Conservation (phyloP, 2,888 invertebrate genomes). For the Trichopria drosophilae region DNA sequence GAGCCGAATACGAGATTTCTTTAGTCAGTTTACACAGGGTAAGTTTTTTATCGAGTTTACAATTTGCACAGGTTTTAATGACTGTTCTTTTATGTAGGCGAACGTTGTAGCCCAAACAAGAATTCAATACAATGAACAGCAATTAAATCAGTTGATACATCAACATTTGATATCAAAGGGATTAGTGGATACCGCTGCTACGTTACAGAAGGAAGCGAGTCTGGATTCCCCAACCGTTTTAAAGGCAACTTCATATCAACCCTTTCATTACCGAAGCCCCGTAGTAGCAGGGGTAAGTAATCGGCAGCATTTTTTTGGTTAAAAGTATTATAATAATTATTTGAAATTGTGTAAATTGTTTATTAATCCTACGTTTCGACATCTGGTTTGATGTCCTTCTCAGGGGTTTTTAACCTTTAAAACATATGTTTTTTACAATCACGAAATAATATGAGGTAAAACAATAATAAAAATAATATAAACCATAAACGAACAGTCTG, state of each 20-base stretch:
- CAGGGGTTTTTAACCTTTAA: too few species aligned
- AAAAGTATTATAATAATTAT: not conserved
- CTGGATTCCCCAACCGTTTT: slow-evolving; percentile 64
- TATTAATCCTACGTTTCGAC: too few species aligned
- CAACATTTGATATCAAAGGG: slow-evolving; percentile 83
- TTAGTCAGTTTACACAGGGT: slow-evolving; percentile 87
- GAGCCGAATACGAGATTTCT: slow-evolving; percentile 80
- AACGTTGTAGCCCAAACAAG: slow-evolving; percentile 95
- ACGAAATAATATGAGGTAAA: too few species aligned
- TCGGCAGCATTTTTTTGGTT: not conserved
- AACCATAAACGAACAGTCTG: too few species aligned
- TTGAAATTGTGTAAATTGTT: too few species aligned
- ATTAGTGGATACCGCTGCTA: slow-evolving; percentile 70
- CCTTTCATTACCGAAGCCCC: slow-evolving; percentile 53
- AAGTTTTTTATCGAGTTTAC: slow-evolving; percentile 41
- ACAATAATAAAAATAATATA: too few species aligned
- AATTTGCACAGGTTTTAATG: slow-evolving; percentile 12
- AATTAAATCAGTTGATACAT: slow-evolving; percentile 88
- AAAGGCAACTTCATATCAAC: slow-evolving; percentile 51
- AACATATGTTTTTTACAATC: too few species aligned
- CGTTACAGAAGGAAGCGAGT: slow-evolving; percentile 77
- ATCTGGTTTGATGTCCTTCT: too few species aligned
- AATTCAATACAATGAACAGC: slow-evolving; percentile 91
- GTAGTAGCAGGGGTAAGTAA: slow-evolving; percentile 44
- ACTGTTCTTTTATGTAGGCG: slow-evolving; percentile 62